These are phyloP conservation scores for Coelopa pilipes DNA, from an alignment of 2,888 invertebrate species.

Conservation along the genomic window DNA sequence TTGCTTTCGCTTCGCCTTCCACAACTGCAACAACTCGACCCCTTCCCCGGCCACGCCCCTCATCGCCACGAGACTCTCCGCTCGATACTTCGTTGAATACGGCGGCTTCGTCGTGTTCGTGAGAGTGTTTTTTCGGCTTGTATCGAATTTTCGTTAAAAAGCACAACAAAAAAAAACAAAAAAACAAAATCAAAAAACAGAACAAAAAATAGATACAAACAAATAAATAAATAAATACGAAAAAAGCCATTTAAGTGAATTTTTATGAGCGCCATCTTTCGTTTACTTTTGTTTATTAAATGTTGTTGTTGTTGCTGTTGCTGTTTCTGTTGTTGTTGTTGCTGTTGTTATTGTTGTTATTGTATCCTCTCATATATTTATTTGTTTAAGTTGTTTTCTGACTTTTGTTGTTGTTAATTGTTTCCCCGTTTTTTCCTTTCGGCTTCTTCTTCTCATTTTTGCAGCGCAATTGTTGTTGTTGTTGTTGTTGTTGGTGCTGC, in stretches of 20 bases:
- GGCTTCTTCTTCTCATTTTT: background rate
- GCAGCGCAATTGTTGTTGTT: constrained; percentile 17
- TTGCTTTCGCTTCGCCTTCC: no score
- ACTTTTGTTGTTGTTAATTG: background rate
- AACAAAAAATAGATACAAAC: background rate
- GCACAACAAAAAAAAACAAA: no score
- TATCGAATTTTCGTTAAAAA: no score
- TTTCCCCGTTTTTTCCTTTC: background rate
- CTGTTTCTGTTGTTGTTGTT: no score
- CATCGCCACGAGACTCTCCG: no score
- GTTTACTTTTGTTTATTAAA: constrained; percentile 12
- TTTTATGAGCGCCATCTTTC: constrained; percentile 16
- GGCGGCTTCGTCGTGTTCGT: background rate
- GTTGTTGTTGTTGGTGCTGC: background rate
- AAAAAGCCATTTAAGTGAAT: background rate
- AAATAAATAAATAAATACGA: background rate
- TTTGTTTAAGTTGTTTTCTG: background rate
- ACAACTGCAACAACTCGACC: no score
- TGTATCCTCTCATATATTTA: background rate
- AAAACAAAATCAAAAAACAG: background rate
- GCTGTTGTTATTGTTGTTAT: constrained; percentile 1
- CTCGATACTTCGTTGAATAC: background rate
- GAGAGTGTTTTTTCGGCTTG: no score
- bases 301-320: background rate
- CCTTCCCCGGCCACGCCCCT: no score